These are phyloP conservation scores for Prionailurus viverrinus DNA, from an alignment of 2,113 vertebrate species.

Conservation along the genomic window DNA sequence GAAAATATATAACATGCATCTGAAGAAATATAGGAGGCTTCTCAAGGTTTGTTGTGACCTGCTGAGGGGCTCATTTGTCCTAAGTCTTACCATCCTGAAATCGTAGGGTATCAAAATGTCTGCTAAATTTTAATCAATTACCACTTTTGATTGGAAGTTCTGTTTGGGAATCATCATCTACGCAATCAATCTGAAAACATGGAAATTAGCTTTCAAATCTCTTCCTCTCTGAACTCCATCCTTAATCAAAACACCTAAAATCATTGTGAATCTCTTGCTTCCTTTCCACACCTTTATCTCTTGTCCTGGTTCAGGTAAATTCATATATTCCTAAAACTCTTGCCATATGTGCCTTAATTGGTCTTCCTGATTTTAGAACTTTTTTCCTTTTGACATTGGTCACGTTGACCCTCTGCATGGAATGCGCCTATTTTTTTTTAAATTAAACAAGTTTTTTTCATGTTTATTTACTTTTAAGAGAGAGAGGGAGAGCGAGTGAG, in stretches of 20 bases:
- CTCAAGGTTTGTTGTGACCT: neutral
- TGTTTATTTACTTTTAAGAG: too few relatives aligned
- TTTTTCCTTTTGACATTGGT: neutral
- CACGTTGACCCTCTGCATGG: neutral
- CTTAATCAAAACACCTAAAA: neutral
- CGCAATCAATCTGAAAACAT: neutral
- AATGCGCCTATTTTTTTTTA: neutral
- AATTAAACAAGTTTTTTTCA: too few relatives aligned
- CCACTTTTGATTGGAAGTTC: neutral
- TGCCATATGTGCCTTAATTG: neutral
- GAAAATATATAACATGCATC: neutral
- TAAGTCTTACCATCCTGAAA: neutral
- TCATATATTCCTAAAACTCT: neutral
- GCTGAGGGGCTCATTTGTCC: neutral
- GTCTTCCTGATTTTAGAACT: neutral
- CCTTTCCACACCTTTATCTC: neutral
- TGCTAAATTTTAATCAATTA: neutral
- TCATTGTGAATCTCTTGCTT: neutral
- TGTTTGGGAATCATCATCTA: neutral
- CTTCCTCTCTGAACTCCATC: neutral
- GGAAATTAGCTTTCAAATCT: neutral
- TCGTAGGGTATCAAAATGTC: too few relatives aligned
- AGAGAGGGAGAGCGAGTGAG: too few relatives aligned
- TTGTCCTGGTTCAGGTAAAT: neutral
- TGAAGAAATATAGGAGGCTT: neutral